These are phyloP conservation scores for Meles meles DNA, from an alignment of 2,113 vertebrate species.

Conservation along the genomic window DNA sequence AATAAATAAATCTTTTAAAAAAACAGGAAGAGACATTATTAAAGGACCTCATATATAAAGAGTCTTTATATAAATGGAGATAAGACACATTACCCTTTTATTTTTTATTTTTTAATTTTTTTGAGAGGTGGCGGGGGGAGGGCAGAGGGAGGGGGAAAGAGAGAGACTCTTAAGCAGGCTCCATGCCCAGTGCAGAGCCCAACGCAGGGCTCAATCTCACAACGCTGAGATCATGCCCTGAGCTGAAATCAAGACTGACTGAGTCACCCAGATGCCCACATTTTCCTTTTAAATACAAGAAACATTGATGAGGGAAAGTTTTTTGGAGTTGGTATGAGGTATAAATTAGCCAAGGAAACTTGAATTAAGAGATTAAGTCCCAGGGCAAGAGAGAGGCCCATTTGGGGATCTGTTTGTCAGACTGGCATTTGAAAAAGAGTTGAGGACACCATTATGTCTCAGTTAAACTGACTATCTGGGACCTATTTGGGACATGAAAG, in stretches of 20 bases:
- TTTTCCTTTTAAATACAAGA: background rate
- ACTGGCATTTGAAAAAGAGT: background rate
- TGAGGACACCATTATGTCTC: background rate
- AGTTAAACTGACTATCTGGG: background rate
- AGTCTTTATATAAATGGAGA: background rate
- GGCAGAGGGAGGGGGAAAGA: background rate
- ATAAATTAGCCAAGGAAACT: background rate
- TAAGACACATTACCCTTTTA: background rate
- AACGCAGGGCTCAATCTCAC: too few species aligned
- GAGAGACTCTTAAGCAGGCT: too few species aligned
- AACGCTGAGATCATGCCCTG: too few species aligned
- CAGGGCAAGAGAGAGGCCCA: background rate
- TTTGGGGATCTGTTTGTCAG: background rate
- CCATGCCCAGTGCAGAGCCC: too few species aligned
- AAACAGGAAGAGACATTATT: background rate
- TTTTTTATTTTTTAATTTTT: background rate
- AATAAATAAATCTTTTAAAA: background rate
- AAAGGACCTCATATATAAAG: background rate
- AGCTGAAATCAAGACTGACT: background rate
- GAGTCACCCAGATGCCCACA: background rate
- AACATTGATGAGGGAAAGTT: background rate
- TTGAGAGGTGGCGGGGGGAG: background rate
- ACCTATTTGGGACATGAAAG: background rate
- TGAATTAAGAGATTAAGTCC: background rate
- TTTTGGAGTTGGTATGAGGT: background rate